Evolutionary conservation across 2,797 vertebrate species (phyloP), one percentile per base, ranked within the genome.

Genomic region (Danio albolineatus): DNA sequence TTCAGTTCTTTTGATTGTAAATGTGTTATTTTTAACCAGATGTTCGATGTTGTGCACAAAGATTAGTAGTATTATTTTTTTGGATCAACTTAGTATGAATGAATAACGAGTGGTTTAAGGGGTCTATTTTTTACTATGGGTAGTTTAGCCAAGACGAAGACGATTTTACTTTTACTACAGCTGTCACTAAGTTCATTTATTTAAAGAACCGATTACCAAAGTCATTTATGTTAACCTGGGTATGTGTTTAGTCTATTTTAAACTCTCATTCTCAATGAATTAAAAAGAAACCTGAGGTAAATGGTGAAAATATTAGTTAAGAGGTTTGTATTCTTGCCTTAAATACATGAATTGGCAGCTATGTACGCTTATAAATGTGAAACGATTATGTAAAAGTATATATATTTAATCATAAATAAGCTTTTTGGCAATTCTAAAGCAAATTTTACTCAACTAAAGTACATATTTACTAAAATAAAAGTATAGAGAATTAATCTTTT

Each of bases 41-140:
- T 85, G 79, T 80, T 85, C 81, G 82, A 77, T 88, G 80, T 81
- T 85, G 85, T 82, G 77, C 64, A 78, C 57, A 77, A 72, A 1
- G 6, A n/a, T 73, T 86, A 91, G 78, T 86, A 78, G 51, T 79
- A 72, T 2, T 3, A 39, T 72, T 86, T 91, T 79, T 86, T 90
- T 86, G 85, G 89, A 88, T 90, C 90, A 88, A 87, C 89, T 78
- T 85, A 83, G 89, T 85, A 88, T 88, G 77, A 86, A 87, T 86
- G 83, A 88, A 81, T 89, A 89, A 87, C 10, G 70, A 89, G 83
- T 85, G 86, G 79, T 84, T 89, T 88, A 87, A 88, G 74, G 82
- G 88, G 82, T 91, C 79, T 90, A 87, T 91, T 93, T 93, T 93
- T 92, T 89, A 81, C 76, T 86, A 91, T 89, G 82, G 82, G 88